Conservation (phyloP, 2,797 vertebrate species). For the Bryconaethiops microstoma region DNA sequence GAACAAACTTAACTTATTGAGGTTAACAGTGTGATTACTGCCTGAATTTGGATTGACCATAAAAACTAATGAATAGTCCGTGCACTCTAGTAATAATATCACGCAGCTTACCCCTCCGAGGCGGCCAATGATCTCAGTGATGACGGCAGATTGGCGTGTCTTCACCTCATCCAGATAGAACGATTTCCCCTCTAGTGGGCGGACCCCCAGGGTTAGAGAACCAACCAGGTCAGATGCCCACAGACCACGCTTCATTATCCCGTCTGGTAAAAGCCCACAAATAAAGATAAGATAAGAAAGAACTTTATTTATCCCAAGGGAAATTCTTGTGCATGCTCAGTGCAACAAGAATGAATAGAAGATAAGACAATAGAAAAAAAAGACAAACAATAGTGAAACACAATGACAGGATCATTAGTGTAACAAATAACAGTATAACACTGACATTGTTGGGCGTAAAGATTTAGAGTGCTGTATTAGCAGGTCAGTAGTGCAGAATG, state of each 20-base stretch:
- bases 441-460: too few relatives aligned
- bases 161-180: slow-evolving; percentile 87
- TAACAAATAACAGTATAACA: too few relatives aligned
- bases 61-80: too few relatives aligned
- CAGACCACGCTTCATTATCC: slow-evolving; percentile 41
- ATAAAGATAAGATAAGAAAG: background rate
- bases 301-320: too few relatives aligned
- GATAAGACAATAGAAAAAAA: background rate
- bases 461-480: too few relatives aligned
- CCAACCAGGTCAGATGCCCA: slow-evolving; percentile 61
- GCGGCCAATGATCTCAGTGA: slow-evolving; percentile 75
- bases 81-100: background rate
- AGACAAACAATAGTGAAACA: too few relatives aligned
- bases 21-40: too few relatives aligned
- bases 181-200: slow-evolving; percentile 80
- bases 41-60: too few relatives aligned
- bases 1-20: too few relatives aligned
- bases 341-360: background rate
- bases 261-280: background rate
- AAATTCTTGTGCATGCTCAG: too few relatives aligned
- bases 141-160: slow-evolving; percentile 72
- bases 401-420: too few relatives aligned
- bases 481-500: too few relatives aligned
- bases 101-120: slow-evolving; percentile 82
- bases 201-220: slow-evolving; percentile 61